phyloP scores from a whole-genome alignment of 2,797 vertebrate species.

The Heterohyrax brucei region DNA sequence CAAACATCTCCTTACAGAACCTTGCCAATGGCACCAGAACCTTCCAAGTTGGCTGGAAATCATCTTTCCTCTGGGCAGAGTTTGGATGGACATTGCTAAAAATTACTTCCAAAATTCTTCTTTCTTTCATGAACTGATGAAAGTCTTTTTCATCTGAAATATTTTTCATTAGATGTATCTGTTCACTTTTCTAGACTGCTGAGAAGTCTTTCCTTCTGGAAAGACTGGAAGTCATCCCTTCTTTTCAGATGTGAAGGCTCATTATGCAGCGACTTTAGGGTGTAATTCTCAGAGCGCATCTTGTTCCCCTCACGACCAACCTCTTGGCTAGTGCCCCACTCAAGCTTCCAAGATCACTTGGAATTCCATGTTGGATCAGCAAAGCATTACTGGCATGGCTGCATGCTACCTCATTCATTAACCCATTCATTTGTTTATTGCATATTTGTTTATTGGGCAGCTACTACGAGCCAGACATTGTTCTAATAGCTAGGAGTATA shows the following conservation, averaged over 20 bases:
- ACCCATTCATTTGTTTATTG: background rate
- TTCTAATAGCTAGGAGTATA: background rate
- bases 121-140: background rate
- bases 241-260: background rate
- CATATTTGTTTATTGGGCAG: background rate
- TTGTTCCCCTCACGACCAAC: background rate
- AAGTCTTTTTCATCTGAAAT: background rate
- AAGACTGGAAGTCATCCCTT: background rate
- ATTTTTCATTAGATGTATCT: background rate
- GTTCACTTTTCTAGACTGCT: constrained; percentile 12
- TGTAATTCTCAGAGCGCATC: constrained; percentile 5
- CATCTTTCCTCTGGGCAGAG: background rate
- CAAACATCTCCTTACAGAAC: background rate
- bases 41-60: background rate
- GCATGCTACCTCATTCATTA: background rate
- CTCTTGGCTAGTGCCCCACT: background rate
- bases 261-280: background rate
- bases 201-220: background rate
- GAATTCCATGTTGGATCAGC: constrained; percentile 9
- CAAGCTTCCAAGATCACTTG: background rate
- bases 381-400: background rate
- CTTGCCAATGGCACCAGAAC: background rate
- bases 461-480: background rate
- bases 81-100: background rate
- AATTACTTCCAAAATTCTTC: background rate